Evolutionary conservation across 2,888 invertebrate genomes (phyloP), one percentile per base, ranked within the genome.

Genomic region (Agrotis clavis): DNA sequence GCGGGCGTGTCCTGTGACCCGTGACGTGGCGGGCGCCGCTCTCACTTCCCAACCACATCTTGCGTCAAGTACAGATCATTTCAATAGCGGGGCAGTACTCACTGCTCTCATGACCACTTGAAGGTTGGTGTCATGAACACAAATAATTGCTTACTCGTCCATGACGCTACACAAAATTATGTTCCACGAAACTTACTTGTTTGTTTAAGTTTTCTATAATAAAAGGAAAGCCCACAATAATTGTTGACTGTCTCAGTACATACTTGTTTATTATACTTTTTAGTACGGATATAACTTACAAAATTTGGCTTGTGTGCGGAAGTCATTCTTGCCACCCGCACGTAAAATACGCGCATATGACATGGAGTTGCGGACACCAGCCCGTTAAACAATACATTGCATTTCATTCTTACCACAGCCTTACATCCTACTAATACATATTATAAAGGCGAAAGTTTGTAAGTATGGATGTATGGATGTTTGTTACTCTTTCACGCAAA

Each of bases 41-140:
- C 60, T 56, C 54, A 47, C n/a, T 56, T 50, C 30, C 14, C 60
- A 13, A 75, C 57, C 74, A 30, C 51, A 77, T 18, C 6, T n/a
- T 59, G 30, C 62, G 66, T 79, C 66, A 73, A 0, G 1, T 30
- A 45, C 41, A 50, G 66, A n/a, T 57, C 21, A 35, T n/a, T 30
- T 30, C 9, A 41, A 45, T 56, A n/a, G 4, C 18, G 66, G 48
- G 56, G 48, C 48, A 41, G 48, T 48, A 56, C 50, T 45, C 30
- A 21, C 45, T n/a, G 48, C 35, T 41, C 41, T 5, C 41, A 25
- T 25, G 59, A n/a, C 9, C 65, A 41, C 35, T 14, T 21, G n/a
- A 68, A 35, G 16, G n/a, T 35, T 47, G 4, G 16, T 41, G 25
- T 47, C 11, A 21, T 35, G 19, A 64, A 18, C n/a, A n/a, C 9